Conservation (phyloP, 1,140 invertebrate genomes). For the Calycopis cecrops region DNA sequence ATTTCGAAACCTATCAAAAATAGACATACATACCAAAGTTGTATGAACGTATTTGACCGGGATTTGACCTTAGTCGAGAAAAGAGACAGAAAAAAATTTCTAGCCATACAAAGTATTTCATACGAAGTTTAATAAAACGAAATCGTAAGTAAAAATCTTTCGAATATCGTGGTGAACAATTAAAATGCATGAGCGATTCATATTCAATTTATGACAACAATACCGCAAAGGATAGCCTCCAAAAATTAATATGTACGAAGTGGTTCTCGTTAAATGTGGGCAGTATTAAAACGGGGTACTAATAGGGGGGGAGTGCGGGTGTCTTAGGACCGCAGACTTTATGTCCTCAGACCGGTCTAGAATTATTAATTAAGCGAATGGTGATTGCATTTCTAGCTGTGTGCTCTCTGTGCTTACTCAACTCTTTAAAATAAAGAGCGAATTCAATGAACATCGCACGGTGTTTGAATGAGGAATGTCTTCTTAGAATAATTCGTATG, state of each 20-base stretch:
- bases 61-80: no score
- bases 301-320: conserved; percentile 38
- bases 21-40: no score
- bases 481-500: no score
- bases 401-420: conserved; percentile 28
- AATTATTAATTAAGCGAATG: conserved; percentile 70
- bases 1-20: no score
- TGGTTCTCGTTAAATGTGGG: conserved; percentile 53
- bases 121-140: no score
- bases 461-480: not conserved
- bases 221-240: conserved; percentile 14
- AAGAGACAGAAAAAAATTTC: no score
- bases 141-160: no score
- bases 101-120: no score
- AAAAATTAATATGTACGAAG: conserved; percentile 65
- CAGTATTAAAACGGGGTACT: conserved; percentile 64
- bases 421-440: not conserved
- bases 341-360: conserved; percentile 61
- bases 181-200: conserved; percentile 7
- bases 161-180: not conserved
- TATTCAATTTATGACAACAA: conserved; percentile 12
- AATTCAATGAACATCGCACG: conserved; percentile 6
- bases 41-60: no score
- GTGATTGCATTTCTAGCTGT: conserved; percentile 56
- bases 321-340: conserved; percentile 56